These are phyloP conservation scores for Pinna nobilis DNA, from an alignment of 1,140 invertebrate genomes.

Conservation along the genomic window DNA sequence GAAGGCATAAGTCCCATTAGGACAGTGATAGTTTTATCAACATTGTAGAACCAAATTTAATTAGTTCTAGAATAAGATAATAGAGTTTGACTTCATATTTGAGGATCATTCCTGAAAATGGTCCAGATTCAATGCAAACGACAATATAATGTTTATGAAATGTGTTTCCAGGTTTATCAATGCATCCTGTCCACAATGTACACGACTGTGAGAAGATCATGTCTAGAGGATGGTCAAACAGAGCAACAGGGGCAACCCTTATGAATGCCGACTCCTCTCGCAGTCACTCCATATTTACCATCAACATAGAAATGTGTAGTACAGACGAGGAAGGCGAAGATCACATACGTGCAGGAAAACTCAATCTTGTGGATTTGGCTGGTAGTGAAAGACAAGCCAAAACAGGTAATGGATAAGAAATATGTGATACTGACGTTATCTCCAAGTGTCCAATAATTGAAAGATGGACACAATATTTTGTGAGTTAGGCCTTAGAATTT, in stretches of 20 bases:
- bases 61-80: background rate
- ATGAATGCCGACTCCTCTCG: conserved; percentile 91
- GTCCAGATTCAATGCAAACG: too few species aligned
- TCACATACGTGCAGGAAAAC: conserved; percentile 77
- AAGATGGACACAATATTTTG: background rate
- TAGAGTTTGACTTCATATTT: background rate
- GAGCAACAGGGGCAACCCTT: conserved; percentile 85
- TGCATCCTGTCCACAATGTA: conserved; percentile 86
- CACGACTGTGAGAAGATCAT: conserved; percentile 84
- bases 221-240: conserved; percentile 84
- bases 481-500: background rate
- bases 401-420: conserved; percentile 68
- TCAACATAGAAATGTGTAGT: conserved; percentile 87
- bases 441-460: background rate
- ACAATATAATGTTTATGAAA: background rate
- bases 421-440: background rate
- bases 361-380: conserved; percentile 88
- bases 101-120: too few species aligned
- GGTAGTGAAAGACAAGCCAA: conserved; percentile 77
- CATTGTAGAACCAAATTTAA: too few species aligned
- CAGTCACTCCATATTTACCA: conserved; percentile 93
- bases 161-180: conserved; percentile 79
- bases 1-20: too few species aligned
- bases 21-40: too few species aligned
- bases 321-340: conserved; percentile 76